These are phyloP conservation scores for Propsilocerus akamusi DNA, from an alignment of 1,140 invertebrate species.

Conservation along the genomic window DNA sequence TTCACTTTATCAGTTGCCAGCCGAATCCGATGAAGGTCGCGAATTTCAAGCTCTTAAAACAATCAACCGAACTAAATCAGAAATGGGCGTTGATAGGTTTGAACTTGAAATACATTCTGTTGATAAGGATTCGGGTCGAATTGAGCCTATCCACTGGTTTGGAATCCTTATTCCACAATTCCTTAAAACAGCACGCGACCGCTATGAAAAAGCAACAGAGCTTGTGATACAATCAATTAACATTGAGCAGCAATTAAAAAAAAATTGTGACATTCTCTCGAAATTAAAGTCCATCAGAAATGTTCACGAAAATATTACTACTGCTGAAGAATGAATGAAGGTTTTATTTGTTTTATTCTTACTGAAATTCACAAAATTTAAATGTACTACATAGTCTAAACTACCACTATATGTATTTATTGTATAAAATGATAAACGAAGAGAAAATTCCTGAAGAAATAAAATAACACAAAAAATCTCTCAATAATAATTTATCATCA, in stretches of 20 bases:
- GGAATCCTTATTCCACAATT: not conserved
- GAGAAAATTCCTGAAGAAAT: too few species aligned
- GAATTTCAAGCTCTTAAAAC: slow-evolving; percentile 17
- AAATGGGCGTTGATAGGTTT: not conserved
- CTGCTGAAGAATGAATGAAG: too few species aligned
- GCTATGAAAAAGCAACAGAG: not conserved
- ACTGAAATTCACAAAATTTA: too few species aligned
- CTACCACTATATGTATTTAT: too few species aligned
- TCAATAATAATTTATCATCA: too few species aligned
- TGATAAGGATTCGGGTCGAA: not conserved
- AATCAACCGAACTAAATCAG: not conserved
- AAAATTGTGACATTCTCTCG: not conserved
- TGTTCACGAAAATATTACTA: too few species aligned
- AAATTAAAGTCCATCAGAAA: too few species aligned
- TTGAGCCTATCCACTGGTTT: not conserved
- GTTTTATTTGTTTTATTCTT: too few species aligned
- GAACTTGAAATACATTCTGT: not conserved
- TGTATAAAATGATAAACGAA: too few species aligned
- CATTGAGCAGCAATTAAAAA: not conserved
- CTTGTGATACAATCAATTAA: not conserved
- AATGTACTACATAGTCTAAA: too few species aligned
- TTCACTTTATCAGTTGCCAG: slow-evolving; percentile 18
- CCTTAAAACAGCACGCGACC: not conserved
- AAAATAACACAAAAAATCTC: too few species aligned
- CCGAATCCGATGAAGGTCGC: slow-evolving; percentile 13